These are phyloP conservation scores for human (Homo sapiens) DNA, from an alignment of 2,113 vertebrate genomes.

Conservation along the genomic window DNA sequence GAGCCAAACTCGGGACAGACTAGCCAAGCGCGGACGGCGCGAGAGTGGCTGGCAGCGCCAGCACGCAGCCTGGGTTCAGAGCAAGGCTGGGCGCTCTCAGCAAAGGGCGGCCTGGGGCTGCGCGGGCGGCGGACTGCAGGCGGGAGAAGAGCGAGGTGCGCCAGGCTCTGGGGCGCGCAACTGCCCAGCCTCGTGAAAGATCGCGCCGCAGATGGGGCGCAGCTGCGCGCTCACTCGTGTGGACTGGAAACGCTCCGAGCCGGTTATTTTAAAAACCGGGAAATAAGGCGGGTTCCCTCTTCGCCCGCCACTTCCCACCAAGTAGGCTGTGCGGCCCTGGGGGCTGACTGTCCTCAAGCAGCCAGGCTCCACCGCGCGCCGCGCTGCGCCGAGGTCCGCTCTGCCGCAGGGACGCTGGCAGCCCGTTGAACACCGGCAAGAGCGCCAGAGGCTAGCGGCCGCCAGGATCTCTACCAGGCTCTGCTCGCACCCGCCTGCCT, in stretches of 20 bases:
- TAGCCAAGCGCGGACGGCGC: neutral
- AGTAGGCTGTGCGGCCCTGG: fast-evolving
- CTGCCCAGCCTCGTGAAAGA: neutral
- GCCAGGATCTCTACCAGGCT: neutral
- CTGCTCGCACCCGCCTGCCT: neutral
- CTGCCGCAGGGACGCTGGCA: no score
- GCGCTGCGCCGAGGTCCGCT: neutral
- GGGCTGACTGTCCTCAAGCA: fast-evolving
- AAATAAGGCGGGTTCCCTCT: neutral
- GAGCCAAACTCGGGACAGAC: neutral
- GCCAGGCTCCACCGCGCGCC: neutral
- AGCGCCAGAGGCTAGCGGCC: fast-evolving
- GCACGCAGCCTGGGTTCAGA: neutral
- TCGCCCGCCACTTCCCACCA: neutral
- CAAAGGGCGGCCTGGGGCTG: neutral
- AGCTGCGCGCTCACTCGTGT: slow-evolving; percentile 66
- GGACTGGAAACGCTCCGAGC: slow-evolving; percentile 19
- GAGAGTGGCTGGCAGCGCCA: neutral
- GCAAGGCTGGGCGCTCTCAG: neutral
- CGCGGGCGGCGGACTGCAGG: no score
- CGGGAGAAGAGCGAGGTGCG: neutral
- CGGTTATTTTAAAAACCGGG: neutral
- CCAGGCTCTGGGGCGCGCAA: neutral
- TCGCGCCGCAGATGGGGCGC: slow-evolving; percentile 66
- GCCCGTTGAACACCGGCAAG: neutral